Percentiles rank a stretch among this genome's conserved stretches.
Conservation (phyloP, 2,797 vertebrate genomes). For the Scolopax bukidnonensis region DNA sequence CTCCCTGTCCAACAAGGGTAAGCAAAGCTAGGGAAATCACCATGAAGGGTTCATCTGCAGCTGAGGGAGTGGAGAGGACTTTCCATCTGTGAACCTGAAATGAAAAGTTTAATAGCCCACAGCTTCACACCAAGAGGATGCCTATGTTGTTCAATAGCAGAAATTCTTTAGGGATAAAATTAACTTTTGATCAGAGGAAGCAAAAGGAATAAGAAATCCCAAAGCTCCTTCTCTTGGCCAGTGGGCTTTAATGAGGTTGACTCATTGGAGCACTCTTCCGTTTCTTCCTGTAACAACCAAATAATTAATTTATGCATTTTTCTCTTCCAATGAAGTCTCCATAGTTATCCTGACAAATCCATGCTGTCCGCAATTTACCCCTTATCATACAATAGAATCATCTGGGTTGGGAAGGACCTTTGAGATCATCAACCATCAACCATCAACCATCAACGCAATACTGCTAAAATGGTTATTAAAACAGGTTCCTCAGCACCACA, state of each 20-base stretch:
- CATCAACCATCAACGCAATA: not conserved
- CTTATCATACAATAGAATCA: not conserved
- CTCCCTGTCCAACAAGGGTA: not conserved
- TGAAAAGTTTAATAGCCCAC: not conserved
- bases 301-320: not conserved
- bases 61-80: not conserved
- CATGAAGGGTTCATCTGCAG: fast-evolving
- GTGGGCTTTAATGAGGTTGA: not conserved
- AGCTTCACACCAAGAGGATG: not conserved
- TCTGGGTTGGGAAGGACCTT: not conserved
- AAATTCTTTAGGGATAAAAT: not conserved
- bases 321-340: not conserved
- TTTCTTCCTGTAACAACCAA: not conserved
- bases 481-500: not conserved
- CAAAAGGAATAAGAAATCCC: not conserved
- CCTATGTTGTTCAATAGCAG: not conserved
- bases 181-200: not conserved
- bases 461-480: not conserved
- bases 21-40: not conserved
- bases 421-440: not conserved
- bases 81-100: not conserved
- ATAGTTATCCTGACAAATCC: not conserved
- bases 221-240: not conserved
- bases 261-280: fast-evolving
- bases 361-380: not conserved